Conservation (phyloP, 1,140 invertebrate species). For the Rhopalosiphum padi region DNA sequence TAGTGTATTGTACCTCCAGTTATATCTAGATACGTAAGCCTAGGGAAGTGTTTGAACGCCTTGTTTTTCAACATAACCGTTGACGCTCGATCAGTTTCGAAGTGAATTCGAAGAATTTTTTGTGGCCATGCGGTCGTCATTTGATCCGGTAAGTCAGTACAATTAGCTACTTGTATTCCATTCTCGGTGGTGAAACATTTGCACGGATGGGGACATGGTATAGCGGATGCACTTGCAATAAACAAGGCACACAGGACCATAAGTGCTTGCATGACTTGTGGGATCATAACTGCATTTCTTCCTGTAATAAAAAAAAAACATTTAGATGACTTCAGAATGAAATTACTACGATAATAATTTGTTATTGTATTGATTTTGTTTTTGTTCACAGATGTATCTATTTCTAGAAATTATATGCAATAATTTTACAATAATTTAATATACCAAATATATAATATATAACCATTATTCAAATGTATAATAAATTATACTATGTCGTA, state of each 20-base stretch:
- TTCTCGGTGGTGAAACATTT: conserved; percentile 18
- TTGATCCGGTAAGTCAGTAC: conserved; percentile 29
- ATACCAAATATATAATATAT: not conserved
- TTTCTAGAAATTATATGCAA: not conserved
- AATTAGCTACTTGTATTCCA: conserved; percentile 39
- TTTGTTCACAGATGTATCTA: not conserved
- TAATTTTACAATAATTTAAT: not conserved
- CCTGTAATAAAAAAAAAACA: conserved; percentile 3
- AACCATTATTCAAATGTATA: not conserved
- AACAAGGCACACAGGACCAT: not conserved
- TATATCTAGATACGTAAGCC: conserved; percentile 32
- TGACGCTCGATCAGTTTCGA: not conserved
- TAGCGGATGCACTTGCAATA: not conserved
- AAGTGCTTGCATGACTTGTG: not conserved
- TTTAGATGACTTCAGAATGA: not conserved
- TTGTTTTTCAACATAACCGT: conserved; percentile 42
- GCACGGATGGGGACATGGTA: conserved; percentile 21
- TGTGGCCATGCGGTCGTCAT: conserved; percentile 22
- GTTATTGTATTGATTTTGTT: not conserved
- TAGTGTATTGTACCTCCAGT: not conserved
- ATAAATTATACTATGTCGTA: not conserved
- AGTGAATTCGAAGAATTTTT: conserved; percentile 3
- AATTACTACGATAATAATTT: not conserved
- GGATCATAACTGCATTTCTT: conserved; percentile 51
- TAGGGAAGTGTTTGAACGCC: conserved; percentile 29